Evolutionary conservation across 37 sponge, comb jelly and placozoan species (phyloP), one percentile per base, ranked within the genome.

Genomic region (Bolinopsis microptera): DNA sequence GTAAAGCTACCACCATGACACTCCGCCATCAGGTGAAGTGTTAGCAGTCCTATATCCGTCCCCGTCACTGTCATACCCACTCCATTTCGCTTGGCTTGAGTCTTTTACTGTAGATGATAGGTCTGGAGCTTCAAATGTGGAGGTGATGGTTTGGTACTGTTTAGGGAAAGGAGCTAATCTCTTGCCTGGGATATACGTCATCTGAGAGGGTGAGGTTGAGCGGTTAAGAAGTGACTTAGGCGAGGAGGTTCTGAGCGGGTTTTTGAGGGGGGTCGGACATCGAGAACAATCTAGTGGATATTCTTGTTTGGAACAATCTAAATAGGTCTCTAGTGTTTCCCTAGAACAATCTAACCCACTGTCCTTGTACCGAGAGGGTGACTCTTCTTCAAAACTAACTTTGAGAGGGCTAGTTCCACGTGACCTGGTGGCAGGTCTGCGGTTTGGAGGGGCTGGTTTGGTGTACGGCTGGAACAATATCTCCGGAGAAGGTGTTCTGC

Each of bases 61-160:
- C n/a, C 90, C 90, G 39, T 86, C 90, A 86, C 90, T 86, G 31
- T 86, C 90, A 30, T 41, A 86, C 61, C 61, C 90, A 38, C 30
- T 86, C 90, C 90, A 86, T 3, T 86, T n/a, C n/a, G 28, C 75
- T 30, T 72, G 75, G 75, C 9, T 48, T 13, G 61, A 18, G 9
- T 48, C 61, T 48, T 13, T 48, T 18, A 48, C 9, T 48, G 61
- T 48, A 18, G 61, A 5, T 18, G 61, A 13, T 48, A 48, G 61
- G 13, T n/a, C n/a, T n/a, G n/a, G n/a, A n/a, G n/a, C n/a, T n/a
- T n/a, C n/a, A n/a, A n/a, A n/a, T n/a, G n/a, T n/a, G n/a, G n/a
- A n/a, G n/a, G n/a, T n/a, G n/a, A 48, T 48, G 5, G 61, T 48
- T 48, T 18, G 9, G 13, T 48, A 5, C 13, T 48, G 9, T 77